These are phyloP conservation scores for Acrossocheilus wenchowensis DNA, from an alignment of 2,797 vertebrate species.

Conservation along the genomic window DNA sequence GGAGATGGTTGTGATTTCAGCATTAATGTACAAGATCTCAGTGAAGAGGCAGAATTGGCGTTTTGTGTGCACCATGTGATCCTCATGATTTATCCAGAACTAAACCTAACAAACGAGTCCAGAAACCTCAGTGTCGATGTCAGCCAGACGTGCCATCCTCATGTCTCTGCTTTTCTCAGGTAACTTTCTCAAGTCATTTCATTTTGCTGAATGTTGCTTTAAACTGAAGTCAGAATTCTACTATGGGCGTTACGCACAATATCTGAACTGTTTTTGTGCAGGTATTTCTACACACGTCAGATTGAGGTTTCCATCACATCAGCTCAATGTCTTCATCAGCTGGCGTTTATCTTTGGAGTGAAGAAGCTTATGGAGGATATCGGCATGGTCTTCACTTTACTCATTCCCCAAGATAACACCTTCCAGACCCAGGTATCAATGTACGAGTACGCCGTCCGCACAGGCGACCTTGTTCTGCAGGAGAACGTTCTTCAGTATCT, in stretches of 20 bases:
- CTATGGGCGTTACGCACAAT: too few species aligned
- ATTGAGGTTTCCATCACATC: slow-evolving; percentile 68
- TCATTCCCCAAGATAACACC: slow-evolving; percentile 76
- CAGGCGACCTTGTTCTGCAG: too few species aligned
- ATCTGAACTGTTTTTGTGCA: slow-evolving; percentile 44
- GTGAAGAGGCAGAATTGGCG: slow-evolving; percentile 9
- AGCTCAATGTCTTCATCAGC: slow-evolving; percentile 78
- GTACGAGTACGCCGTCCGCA: too few species aligned
- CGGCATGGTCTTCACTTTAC: slow-evolving; percentile 69
- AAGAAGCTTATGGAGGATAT: slow-evolving; percentile 71
- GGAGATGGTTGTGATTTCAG: slow-evolving; percentile 69
- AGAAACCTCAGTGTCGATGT: slow-evolving; percentile 65
- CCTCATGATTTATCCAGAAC: slow-evolving; percentile 66
- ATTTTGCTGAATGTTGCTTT: too few species aligned
- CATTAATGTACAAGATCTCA: slow-evolving; percentile 63
- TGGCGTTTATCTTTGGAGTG: slow-evolving; percentile 73
- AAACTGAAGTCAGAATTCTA: too few species aligned
- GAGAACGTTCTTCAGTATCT: too few species aligned
- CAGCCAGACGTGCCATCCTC: slow-evolving; percentile 66
- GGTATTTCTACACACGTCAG: slow-evolving; percentile 82
- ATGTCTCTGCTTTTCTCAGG: slow-evolving; percentile 76
- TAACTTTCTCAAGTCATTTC: slow-evolving; percentile 43
- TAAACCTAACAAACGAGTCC: slow-evolving; percentile 55
- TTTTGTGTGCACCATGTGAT: slow-evolving; percentile 77
- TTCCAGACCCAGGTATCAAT: slow-evolving; percentile 65